These are phyloP conservation scores for Petrolisthes cinctipes DNA, from an alignment of 2,888 invertebrate species.

Conservation along the genomic window DNA sequence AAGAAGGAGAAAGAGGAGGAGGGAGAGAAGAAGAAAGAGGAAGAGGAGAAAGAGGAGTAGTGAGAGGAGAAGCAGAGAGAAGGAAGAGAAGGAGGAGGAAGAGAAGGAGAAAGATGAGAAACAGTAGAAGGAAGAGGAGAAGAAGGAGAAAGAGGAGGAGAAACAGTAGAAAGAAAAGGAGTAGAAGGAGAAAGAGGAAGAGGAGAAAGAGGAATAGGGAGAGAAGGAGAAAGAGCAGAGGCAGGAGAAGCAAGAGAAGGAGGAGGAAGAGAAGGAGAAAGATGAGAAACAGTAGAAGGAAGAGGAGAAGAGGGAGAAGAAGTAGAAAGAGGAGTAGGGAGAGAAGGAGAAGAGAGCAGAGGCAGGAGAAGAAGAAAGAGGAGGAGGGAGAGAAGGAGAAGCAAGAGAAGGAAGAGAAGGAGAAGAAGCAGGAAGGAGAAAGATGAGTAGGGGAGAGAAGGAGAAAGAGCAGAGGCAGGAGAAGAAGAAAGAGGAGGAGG, in stretches of 20 bases:
- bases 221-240: not conserved
- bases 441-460: not conserved
- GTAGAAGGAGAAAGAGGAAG: not conserved
- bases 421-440: not conserved
- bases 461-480: not conserved
- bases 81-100: not conserved
- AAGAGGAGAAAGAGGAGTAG: not conserved
- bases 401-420: not conserved
- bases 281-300: not conserved
- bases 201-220: not conserved
- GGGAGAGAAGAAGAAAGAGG: constrained; percentile 6
- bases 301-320: not conserved
- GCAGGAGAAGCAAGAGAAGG: not conserved
- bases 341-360: constrained; percentile 3
- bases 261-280: not conserved
- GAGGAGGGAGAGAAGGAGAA: not conserved
- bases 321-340: not conserved
- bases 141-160: not conserved
- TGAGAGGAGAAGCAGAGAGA: not conserved
- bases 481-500: not conserved
- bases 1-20: not conserved
- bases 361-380: not conserved
- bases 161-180: not conserved
- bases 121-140: not conserved
- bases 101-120: not conserved